Evolutionary conservation across 2,797 vertebrate species (phyloP).

Genomic region (Acipenser ruthenus): DNA sequence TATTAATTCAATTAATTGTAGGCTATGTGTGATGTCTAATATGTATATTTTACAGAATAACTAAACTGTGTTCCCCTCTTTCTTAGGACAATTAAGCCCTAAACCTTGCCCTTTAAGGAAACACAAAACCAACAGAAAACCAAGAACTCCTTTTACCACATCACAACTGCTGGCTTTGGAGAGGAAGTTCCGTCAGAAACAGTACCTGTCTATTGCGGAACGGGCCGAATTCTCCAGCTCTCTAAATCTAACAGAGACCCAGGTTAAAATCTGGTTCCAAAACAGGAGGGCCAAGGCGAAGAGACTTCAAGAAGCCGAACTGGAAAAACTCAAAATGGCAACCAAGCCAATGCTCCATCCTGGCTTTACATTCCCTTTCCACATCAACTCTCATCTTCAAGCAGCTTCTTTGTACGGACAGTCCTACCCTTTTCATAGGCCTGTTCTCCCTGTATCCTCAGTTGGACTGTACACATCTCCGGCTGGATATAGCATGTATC

Average conservation of each 20-base stretch:
- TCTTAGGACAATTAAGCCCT: conserved; percentile 73
- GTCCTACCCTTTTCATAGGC: conserved; percentile 76
- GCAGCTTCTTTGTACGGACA: conserved; percentile 75
- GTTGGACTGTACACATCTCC: conserved; percentile 84
- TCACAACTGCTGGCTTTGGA: conserved; percentile 86
- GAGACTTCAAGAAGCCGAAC: conserved; percentile 88
- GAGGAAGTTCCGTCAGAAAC: conserved; percentile 89
- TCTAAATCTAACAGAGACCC: conserved; percentile 88
- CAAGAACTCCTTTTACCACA: conserved; percentile 86
- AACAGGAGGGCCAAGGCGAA: conserved; percentile 93
- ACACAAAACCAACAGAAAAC: conserved; percentile 92
- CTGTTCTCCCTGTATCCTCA: conserved; percentile 77
- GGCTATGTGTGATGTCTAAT: conserved; percentile 7
- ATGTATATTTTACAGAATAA: not conserved
- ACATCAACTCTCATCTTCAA: conserved; percentile 70
- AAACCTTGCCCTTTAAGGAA: conserved; percentile 80
- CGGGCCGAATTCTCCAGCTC: conserved; percentile 90
- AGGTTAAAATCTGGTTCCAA: conserved; percentile 98
- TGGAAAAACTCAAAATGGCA: conserved; percentile 89
- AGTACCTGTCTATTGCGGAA: conserved; percentile 91
- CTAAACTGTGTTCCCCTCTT: conserved; percentile 27
- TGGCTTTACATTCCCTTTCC: conserved; percentile 73
- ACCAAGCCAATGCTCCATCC: conserved; percentile 74
- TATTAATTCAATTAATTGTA: not conserved
- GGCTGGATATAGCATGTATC: conserved; percentile 79